Evolutionary conservation across 1,140 invertebrate species (phyloP), one percentile per base, ranked within the genome.

Genomic region (Wasmannia auropunctata): DNA sequence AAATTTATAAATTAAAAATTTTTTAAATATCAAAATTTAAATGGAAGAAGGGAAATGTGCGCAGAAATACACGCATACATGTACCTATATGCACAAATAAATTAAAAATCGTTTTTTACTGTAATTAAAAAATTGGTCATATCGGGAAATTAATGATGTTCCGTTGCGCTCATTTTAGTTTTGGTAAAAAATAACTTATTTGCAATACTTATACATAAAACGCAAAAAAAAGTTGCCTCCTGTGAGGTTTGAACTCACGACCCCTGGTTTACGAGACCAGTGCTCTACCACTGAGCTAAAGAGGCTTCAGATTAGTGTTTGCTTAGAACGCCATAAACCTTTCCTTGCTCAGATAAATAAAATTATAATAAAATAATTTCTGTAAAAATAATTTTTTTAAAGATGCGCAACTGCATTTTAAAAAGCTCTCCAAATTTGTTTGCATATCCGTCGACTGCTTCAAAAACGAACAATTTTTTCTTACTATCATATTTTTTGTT

Each of bases 201-300:
- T 62, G 0, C 0, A 19, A n/a, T 37, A n/a, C n/a, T n/a, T n/a
- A 34, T n/a, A 56, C 19, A 56, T 1, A 6, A 43, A 2, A 11
- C 0, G 6, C 11, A 63, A 63, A 65, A 79, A 46, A 22, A 16
- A 51, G 7, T 34, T 96, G 96, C 96, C 96, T 96, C 96, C 96
- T 96, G 96, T 96, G 96, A 97, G 97, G 96, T 96, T 97, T 96
- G 97, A 97, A 97, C 97, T 97, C 96, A 96, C 96, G 96, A 97
- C 96, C 96, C 96, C 96, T 97, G 96, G 96, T 97, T 97, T 97
- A 97, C 96, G 96, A 97, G 96, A 97, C 96, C 96, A 97, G 96
- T 97, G 96, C 96, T 97, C 96, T 97, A 96, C 97, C 97, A 96
- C 97, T 97, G 96, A 97, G 96, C 96, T 97, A 97, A 96, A 96